Conservation (phyloP, 2,797 vertebrate species). For the Emys orbicularis region DNA sequence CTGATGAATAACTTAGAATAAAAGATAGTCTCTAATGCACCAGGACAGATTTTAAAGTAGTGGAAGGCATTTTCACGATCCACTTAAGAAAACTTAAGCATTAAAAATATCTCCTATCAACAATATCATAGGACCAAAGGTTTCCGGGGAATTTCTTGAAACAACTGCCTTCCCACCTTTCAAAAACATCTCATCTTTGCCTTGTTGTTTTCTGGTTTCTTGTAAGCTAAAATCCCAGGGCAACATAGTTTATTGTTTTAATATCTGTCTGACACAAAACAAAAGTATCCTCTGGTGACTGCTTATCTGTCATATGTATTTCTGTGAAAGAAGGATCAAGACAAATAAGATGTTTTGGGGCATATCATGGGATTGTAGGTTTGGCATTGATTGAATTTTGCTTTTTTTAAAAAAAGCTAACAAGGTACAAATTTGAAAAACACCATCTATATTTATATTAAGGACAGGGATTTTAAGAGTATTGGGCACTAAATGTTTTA, state of each 20-base stretch:
- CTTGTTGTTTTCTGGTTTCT: slow-evolving; percentile 78
- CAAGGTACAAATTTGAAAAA: slow-evolving; percentile 28
- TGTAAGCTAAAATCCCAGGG: slow-evolving; percentile 77
- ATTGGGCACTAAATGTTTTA: not conserved
- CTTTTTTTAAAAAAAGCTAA: slow-evolving; percentile 47
- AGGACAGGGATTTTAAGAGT: not conserved
- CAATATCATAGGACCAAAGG: slow-evolving; percentile 37
- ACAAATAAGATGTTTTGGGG: slow-evolving; percentile 80
- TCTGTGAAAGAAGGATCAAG: slow-evolving; percentile 83
- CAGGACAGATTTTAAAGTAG: not conserved
- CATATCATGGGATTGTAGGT: slow-evolving; percentile 54
- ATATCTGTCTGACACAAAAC: slow-evolving; percentile 84
- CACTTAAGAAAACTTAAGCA: slow-evolving; percentile 25
- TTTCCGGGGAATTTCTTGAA: slow-evolving; percentile 71
- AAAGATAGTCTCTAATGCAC: not conserved
- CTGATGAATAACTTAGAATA: not conserved
- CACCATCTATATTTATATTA: slow-evolving; percentile 28
- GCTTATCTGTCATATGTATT: slow-evolving; percentile 85
- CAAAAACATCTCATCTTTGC: slow-evolving; percentile 79
- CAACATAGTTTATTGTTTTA: slow-evolving; percentile 87
- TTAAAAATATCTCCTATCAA: slow-evolving; percentile 62
- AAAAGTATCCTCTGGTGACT: slow-evolving; percentile 77
- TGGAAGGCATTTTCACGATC: not conserved
- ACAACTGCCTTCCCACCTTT: slow-evolving; percentile 74
- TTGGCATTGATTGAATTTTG: slow-evolving; percentile 29